Conservation (phyloP, 2,113 vertebrate species). For the Syngnathus scovelli region DNA sequence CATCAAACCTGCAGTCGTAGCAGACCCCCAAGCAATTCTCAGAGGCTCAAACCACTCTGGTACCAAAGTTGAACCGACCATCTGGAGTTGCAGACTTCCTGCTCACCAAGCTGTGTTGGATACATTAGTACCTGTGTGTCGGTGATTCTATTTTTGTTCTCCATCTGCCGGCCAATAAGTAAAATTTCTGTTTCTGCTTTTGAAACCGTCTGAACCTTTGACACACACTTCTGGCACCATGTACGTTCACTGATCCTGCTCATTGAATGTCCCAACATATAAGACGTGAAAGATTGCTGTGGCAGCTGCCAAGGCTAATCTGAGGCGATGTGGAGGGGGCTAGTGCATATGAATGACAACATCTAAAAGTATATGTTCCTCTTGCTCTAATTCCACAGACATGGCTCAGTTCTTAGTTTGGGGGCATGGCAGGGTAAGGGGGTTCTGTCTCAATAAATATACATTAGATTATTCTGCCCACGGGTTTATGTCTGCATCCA, state of each 20-base stretch:
- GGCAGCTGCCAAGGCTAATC: conserved; percentile 39
- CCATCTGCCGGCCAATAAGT: neutral
- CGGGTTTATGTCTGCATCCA: neutral
- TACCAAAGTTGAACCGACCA: conserved; percentile 38
- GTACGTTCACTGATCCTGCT: conserved; percentile 23
- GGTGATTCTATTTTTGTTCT: conserved; percentile 3
- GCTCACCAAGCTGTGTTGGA: conserved; percentile 3
- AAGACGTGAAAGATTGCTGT: conserved; percentile 19
- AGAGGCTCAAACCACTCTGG: neutral
- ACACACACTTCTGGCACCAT: neutral
- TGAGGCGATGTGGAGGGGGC: conserved; percentile 31
- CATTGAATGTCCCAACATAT: conserved; percentile 31
- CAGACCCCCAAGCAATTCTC: conserved; percentile 25
- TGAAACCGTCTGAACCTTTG: neutral
- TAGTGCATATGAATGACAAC: conserved; percentile 19
- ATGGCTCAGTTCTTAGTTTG: neutral
- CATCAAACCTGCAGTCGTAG: neutral
- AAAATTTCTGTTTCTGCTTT: neutral
- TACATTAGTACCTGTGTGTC: conserved; percentile 12
- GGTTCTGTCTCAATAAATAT: neutral
- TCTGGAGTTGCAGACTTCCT: conserved; percentile 26
- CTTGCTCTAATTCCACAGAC: neutral
- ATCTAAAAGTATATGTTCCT: conserved; percentile 17
- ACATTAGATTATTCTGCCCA: neutral
- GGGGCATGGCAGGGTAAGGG: neutral